These are phyloP conservation scores for Hydra vulgaris DNA, from an alignment of 30 jellyfish, hydroid and myxozoan genomes.

Conservation along the genomic window DNA sequence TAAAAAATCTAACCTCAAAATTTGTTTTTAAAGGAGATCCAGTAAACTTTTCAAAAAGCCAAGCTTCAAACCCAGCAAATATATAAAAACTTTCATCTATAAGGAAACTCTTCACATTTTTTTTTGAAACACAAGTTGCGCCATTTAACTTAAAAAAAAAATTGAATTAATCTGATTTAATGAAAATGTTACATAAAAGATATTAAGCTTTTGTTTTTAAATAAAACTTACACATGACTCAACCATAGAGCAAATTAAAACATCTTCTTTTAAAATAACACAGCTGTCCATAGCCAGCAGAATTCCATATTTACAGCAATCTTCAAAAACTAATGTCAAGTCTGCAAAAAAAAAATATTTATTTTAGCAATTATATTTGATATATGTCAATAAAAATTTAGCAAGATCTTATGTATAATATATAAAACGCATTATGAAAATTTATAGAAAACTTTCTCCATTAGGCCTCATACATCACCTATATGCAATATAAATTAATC, in stretches of 20 bases:
- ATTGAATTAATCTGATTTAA: not conserved
- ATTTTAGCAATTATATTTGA: too few relatives aligned
- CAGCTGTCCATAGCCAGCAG: not conserved
- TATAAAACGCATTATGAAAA: too few relatives aligned
- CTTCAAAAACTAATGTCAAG: not conserved
- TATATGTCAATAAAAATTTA: too few relatives aligned
- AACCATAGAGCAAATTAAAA: slow-evolving; percentile 33
- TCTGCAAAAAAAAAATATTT: not conserved
- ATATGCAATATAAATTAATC: too few relatives aligned
- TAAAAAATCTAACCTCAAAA: slow-evolving; percentile 43
- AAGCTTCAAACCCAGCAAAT: slow-evolving; percentile 64
- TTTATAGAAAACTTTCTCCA: too few relatives aligned
- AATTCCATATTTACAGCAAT: not conserved
- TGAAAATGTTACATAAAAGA: not conserved
- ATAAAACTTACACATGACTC: slow-evolving; percentile 53
- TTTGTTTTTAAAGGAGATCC: slow-evolving; percentile 44
- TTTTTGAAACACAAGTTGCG: slow-evolving; percentile 25
- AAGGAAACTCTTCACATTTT: slow-evolving; percentile 36
- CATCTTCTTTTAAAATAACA: slow-evolving; percentile 35
- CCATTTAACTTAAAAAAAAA: slow-evolving; percentile 24
- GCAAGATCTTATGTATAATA: too few relatives aligned
- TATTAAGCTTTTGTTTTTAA: not conserved
- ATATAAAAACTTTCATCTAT: slow-evolving; percentile 41
- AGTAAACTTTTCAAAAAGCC: slow-evolving; percentile 54
- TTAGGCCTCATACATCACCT: too few relatives aligned